Evolutionary conservation across 2,888 invertebrate genomes (phyloP).

Genomic region (Cantharis nigra): DNA sequence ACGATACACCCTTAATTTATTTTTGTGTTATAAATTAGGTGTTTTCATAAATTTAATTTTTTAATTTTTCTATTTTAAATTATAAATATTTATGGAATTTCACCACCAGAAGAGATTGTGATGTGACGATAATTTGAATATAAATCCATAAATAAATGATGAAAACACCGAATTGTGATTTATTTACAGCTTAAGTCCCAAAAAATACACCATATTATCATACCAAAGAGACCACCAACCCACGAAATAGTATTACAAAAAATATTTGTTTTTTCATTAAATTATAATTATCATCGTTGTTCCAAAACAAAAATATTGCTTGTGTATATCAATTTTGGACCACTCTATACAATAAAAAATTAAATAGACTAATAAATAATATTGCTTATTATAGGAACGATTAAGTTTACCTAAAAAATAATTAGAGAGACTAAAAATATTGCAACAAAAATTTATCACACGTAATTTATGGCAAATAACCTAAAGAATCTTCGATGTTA

Average conservation of each 20-base stretch:
- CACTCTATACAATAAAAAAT: background rate
- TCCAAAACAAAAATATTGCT: background rate
- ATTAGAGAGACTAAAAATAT: background rate
- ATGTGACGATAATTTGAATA: background rate
- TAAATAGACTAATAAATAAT: background rate
- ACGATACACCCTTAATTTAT: background rate
- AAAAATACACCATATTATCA: background rate
- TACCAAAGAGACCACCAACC: background rate
- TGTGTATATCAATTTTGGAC: background rate
- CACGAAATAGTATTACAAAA: background rate
- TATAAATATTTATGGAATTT: background rate
- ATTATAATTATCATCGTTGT: background rate
- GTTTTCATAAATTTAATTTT: background rate
- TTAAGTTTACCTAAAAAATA: background rate
- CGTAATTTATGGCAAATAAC: conserved; percentile 63
- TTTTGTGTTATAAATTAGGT: background rate
- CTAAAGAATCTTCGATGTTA: conserved; percentile 67
- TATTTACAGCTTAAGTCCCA: background rate
- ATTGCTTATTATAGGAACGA: background rate
- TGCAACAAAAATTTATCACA: background rate
- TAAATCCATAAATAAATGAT: background rate
- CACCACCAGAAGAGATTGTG: too few relatives aligned
- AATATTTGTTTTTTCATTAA: background rate
- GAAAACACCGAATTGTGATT: background rate
- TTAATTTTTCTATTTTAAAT: background rate